Base-by-base conservation (phyloP, 2,797 vertebrate species). In the Helarctos malayanus region DNA sequence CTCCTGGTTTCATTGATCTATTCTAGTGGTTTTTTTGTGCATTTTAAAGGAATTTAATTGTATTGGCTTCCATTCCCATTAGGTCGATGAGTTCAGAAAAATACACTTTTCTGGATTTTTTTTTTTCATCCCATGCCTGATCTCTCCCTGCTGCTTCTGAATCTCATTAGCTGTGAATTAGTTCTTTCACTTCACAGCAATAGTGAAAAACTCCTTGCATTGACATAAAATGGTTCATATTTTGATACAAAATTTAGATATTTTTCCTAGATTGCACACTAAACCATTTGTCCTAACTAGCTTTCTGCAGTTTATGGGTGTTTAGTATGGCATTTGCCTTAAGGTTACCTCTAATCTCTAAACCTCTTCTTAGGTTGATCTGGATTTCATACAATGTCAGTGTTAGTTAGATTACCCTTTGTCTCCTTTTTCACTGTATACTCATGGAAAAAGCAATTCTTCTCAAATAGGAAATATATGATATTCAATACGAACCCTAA, bases 11-110 rank as follows among this genome's bases (percentile, higher is more conserved):
- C 11, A 69, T 41, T 69, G 19, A 38, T 38, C 21, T 69, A 35
- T 23, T 69, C 35, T 69, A 68, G 63, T 68, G 16, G 5, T n/a
- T n/a, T 71, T 89, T 41, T 2, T 65, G 78, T 63, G 4, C 16
- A 47, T 71, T 92, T 79, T 78, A 49, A 56, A 89, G 8, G 5
- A 80, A 89, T 95, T 90, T 94, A 97, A 94, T 95, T 95, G 56
- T 47, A 38, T 21, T 92, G 75, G 8, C 2, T 93, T 96, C 35
- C 71, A 61, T 71, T 90, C 56, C 41, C 23, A 56, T 38, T 75
- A 32, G 45, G 79, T 18, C n/a, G 73, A 71, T 57, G 3, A 82
- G 1, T 76, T 96, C n/a, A 80, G 4, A 90, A 92, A 69, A 41
- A 76, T 27, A 32, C 52, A 21, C 3, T 54, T 84, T 59, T 63